Conservation (phyloP, 2,888 invertebrate genomes). For the Augiades crinisus region DNA sequence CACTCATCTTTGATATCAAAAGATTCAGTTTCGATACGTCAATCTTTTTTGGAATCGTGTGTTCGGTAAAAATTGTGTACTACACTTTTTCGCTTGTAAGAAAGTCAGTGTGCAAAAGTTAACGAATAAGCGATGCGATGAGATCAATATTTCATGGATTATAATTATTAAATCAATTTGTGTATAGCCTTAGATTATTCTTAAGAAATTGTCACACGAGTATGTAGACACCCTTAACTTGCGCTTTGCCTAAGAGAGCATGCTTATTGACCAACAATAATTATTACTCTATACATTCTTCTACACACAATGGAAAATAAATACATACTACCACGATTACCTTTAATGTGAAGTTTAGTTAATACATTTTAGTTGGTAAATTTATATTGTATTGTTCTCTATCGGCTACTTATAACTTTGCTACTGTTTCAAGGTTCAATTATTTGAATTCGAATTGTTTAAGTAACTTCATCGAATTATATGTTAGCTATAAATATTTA, state of each 20-base stretch:
- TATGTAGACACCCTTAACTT: conserved; percentile 14
- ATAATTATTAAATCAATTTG: too few relatives aligned
- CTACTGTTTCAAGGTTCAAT: background rate
- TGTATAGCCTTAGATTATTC: too few relatives aligned
- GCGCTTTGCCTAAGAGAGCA: conserved; percentile 29
- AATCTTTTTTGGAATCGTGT: too few relatives aligned
- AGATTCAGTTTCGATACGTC: too few relatives aligned
- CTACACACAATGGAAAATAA: conserved; percentile 40
- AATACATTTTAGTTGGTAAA: conserved; percentile 30
- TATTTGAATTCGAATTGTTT: background rate
- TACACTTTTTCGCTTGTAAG: too few relatives aligned
- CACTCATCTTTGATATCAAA: too few relatives aligned
- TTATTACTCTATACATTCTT: conserved; percentile 32
- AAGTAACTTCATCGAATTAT: too few relatives aligned
- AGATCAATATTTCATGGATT: too few relatives aligned
- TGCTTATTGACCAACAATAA: conserved; percentile 29
- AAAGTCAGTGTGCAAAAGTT: too few relatives aligned
- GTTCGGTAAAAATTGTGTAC: too few relatives aligned
- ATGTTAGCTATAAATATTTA: too few relatives aligned
- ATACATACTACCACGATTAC: conserved; percentile 32
- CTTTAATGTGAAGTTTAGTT: conserved; percentile 30
- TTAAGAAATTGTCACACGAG: background rate
- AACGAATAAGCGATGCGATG: too few relatives aligned
- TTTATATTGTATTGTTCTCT: conserved; percentile 35
- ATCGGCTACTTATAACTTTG: background rate